phyloP scores from a whole-genome alignment of 2,113 vertebrate genomes.

The Gorsachius goisagi region DNA sequence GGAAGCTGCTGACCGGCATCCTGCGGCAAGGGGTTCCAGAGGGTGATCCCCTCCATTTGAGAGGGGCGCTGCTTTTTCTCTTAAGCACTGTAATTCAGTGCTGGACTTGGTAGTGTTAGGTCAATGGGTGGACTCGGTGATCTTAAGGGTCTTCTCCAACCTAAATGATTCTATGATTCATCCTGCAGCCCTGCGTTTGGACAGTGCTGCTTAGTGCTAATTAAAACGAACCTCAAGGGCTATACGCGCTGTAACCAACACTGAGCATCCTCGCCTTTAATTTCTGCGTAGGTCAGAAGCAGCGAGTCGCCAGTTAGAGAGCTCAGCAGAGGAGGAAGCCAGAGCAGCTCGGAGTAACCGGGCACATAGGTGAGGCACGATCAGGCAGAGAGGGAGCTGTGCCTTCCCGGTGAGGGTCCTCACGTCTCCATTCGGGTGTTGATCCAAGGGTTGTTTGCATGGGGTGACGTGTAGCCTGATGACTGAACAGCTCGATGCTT shows the following conservation, averaged over 20 bases:
- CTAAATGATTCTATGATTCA: neutral
- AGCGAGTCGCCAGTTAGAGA: constrained; percentile 72
- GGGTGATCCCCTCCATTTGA: neutral
- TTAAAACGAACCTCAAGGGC: neutral
- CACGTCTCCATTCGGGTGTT: accelerated
- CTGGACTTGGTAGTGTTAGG: neutral
- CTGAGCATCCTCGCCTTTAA: neutral
- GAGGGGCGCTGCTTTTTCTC: neutral
- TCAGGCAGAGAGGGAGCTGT: neutral
- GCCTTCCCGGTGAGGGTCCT: neutral
- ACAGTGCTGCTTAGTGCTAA: neutral
- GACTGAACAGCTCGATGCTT: neutral
- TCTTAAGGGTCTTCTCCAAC: neutral
- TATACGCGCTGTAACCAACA: accelerated
- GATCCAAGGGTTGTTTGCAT: neutral
- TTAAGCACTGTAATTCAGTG: neutral
- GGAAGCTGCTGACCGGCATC: neutral
- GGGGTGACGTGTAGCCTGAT: neutral
- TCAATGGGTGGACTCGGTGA: neutral
- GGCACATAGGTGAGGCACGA: neutral
- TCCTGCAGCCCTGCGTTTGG: neutral
- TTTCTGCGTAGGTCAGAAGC: constrained; percentile 67
- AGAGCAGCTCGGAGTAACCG: neutral
- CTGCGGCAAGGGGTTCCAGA: neutral
- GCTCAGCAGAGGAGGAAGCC: neutral